Base-by-base conservation (phyloP, 2,797 vertebrate genomes). In the Sebastes kiyomatsui region DNA sequence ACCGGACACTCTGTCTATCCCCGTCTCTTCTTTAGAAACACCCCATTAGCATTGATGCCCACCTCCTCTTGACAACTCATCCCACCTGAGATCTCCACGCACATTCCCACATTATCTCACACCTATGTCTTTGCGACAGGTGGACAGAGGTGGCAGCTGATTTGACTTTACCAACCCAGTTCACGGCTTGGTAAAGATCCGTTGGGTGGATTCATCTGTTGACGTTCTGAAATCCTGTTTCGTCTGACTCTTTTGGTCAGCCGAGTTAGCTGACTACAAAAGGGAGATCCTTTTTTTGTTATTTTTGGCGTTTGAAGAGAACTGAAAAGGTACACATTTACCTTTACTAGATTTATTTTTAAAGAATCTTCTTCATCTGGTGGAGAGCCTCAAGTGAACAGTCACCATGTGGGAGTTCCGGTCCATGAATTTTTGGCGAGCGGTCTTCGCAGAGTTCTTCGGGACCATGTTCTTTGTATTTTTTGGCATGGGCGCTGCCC, bases 391-490 rank as follows among this genome's bases (percentile, higher is more conserved):
- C 81, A 81, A 59, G 67, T 56, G 67, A 88, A 82, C 86, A 46
- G 91, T 92, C 92, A 95, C 81, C 93, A 98, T 99, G 98, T 98
- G 97, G 98, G 98, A 99, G 95, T 96, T 99, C 86, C 95, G 97
- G 58, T 98, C 97, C 28, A 95, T 97, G 96, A 96, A 97, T 94
- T 99, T 99, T 88, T 99, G 98, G 98, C 97, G 98, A 95, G 98
- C 97, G 20, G 94, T 99, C 84, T 97, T 98, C 42, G 98, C 98
- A 1, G 97, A 99, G 93, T 98, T 99, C 93, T 97, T 98, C 82
- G 98, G 97, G 91, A 98, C 97, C 90, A 96, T 99, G 95, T 97
- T 99, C 92, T 99, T 98, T 11, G 96, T 98, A 68, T 97, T 99
- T 87, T 97, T 99, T 7, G 98, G 98, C 79, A 90, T 99, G 92